These are phyloP conservation scores for Silurus meridionalis DNA, from an alignment of 2,113 vertebrate species.

Conservation along the genomic window DNA sequence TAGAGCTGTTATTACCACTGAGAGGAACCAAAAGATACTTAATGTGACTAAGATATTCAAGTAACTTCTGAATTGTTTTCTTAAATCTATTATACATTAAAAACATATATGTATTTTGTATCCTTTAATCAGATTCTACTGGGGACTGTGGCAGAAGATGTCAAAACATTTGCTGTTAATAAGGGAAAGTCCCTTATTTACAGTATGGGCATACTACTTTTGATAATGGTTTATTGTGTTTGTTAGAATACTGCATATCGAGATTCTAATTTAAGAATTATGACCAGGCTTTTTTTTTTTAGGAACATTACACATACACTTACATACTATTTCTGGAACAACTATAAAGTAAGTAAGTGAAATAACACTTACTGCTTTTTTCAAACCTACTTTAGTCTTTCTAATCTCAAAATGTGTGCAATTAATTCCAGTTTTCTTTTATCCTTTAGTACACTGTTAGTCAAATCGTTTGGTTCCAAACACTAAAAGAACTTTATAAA, in stretches of 20 bases:
- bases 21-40: background rate
- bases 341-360: too few relatives aligned
- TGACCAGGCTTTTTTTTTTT: too few relatives aligned
- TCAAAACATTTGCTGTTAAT: background rate
- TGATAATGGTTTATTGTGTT: too few relatives aligned
- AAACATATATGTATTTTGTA: too few relatives aligned
- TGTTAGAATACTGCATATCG: too few relatives aligned
- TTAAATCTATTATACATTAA: too few relatives aligned
- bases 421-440: background rate
- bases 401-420: background rate
- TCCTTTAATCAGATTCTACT: background rate
- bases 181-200: background rate
- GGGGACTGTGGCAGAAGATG: background rate
- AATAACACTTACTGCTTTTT: background rate
- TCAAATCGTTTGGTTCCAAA: background rate
- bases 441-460: background rate
- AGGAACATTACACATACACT: too few relatives aligned
- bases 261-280: too few relatives aligned
- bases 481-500: background rate
- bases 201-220: too few relatives aligned
- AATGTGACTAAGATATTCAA: background rate
- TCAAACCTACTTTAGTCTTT: background rate
- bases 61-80: too few relatives aligned
- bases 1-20: background rate
- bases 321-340: too few relatives aligned